phyloP scores from a whole-genome alignment of 2,113 vertebrate species.

The Rhabdomys dilectus region DNA sequence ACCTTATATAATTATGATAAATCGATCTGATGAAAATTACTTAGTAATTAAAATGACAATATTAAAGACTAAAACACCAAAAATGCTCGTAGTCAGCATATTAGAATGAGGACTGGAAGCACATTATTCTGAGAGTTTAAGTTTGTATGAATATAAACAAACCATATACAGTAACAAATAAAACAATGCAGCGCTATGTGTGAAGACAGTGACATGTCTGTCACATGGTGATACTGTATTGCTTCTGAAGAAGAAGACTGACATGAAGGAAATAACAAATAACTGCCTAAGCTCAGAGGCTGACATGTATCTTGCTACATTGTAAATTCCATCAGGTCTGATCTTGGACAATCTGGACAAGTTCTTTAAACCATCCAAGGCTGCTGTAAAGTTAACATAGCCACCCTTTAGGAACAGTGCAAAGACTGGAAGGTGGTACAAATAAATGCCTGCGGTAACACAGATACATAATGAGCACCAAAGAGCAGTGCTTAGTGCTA shows the following conservation, averaged over 20 bases:
- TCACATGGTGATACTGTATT: neutral
- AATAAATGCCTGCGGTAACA: neutral
- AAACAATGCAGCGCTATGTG: neutral
- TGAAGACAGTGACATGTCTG: neutral
- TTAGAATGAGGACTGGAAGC: neutral
- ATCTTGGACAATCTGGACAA: neutral
- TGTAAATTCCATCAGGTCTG: neutral
- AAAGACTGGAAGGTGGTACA: neutral
- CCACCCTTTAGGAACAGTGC: neutral
- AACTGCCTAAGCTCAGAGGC: neutral
- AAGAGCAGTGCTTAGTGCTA: neutral
- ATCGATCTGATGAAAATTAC: slow-evolving; percentile 43
- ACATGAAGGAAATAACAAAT: neutral
- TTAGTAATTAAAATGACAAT: slow-evolving; percentile 14
- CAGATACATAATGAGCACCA: neutral
- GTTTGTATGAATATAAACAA: neutral
- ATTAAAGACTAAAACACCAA: neutral
- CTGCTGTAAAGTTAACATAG: neutral
- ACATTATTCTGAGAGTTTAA: neutral
- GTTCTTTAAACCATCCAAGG: neutral
- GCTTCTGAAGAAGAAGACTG: slow-evolving; percentile 21
- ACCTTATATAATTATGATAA: neutral
- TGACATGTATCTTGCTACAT: neutral
- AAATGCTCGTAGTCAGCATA: neutral
- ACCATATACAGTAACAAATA: neutral